phyloP scores from a whole-genome alignment of 2,797 vertebrate genomes.

The Iguana delicatissima region DNA sequence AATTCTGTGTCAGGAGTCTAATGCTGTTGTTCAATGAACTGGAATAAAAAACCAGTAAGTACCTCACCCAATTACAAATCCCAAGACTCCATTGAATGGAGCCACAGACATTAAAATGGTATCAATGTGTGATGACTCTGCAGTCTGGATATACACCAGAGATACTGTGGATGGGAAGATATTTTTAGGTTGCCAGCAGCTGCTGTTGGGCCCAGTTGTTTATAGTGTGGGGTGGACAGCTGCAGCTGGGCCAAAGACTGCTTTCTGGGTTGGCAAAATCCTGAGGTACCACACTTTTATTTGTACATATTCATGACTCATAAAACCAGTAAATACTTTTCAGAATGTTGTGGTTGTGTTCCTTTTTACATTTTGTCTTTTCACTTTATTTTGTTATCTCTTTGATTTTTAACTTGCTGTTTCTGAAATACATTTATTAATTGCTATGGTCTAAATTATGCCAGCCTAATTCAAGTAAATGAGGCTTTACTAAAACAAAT shows the following conservation, averaged over 20 bases:
- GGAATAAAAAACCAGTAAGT: too few species aligned
- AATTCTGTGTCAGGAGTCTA: not conserved
- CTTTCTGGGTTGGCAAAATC: not conserved
- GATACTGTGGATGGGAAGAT: not conserved
- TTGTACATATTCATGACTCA: not conserved
- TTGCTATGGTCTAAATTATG: slow-evolving; percentile 6
- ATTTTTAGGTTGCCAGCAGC: not conserved
- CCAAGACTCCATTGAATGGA: too few species aligned
- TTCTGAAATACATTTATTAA: slow-evolving; percentile 19
- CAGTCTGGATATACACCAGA: not conserved
- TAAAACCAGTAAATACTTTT: not conserved
- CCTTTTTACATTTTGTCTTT: not conserved
- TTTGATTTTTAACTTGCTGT: not conserved
- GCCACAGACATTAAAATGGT: too few species aligned
- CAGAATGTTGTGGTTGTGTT: too few species aligned
- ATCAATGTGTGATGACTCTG: not conserved
- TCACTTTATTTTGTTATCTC: not conserved
- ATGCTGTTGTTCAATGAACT: too few species aligned
- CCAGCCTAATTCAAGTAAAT: slow-evolving; percentile 1
- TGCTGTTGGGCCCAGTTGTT: not conserved
- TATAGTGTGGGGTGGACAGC: not conserved
- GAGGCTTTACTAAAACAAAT: not conserved
- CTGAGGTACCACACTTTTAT: not conserved
- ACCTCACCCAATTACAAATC: too few species aligned
- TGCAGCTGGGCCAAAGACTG: not conserved